Evolutionary conservation across 2,113 vertebrate genomes (phyloP).

Genomic region (Misgurnus anguillicaudatus): DNA sequence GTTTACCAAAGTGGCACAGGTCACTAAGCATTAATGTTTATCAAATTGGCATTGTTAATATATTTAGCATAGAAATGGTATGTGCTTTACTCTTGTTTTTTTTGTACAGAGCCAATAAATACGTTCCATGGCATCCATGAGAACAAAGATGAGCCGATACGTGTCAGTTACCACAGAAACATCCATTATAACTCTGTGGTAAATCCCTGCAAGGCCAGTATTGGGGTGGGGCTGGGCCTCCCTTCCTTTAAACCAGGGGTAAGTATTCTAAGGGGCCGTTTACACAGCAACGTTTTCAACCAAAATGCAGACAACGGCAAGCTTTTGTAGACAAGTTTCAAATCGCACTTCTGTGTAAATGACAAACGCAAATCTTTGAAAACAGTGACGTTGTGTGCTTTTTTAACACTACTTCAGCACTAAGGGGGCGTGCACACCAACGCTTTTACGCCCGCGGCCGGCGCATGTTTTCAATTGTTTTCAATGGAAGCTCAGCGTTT

Average conservation of each 20-base stretch:
- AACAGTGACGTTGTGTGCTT: no score
- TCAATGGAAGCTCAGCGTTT: no score
- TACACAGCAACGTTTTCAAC: no score
- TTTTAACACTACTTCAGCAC: no score
- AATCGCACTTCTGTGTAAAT: no score
- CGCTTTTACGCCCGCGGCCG: no score
- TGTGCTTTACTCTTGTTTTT: background rate
- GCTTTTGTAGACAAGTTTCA: no score
- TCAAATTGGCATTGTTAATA: background rate
- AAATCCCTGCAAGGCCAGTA: slow-evolving; percentile 94
- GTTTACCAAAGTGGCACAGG: slow-evolving; percentile 91
- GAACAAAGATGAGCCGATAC: slow-evolving; percentile 92
- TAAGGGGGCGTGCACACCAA: no score
- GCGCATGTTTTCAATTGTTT: no score
- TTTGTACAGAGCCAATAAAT: slow-evolving; percentile 87
- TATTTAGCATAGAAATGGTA: background rate
- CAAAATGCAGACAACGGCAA: no score
- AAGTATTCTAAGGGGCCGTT: slow-evolving; percentile 23
- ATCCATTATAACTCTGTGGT: slow-evolving; percentile 97
- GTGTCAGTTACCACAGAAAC: slow-evolving; percentile 94
- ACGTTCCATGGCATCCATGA: slow-evolving; percentile 95
- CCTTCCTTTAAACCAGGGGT: slow-evolving; percentile 94
- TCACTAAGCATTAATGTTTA: slow-evolving; percentile 45
- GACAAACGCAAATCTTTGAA: no score
- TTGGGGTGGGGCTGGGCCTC: slow-evolving; percentile 90